Evolutionary conservation across 2,113 vertebrate genomes (phyloP), one percentile per base, ranked within the genome.

Genomic region (Dryoscopus gambensis): DNA sequence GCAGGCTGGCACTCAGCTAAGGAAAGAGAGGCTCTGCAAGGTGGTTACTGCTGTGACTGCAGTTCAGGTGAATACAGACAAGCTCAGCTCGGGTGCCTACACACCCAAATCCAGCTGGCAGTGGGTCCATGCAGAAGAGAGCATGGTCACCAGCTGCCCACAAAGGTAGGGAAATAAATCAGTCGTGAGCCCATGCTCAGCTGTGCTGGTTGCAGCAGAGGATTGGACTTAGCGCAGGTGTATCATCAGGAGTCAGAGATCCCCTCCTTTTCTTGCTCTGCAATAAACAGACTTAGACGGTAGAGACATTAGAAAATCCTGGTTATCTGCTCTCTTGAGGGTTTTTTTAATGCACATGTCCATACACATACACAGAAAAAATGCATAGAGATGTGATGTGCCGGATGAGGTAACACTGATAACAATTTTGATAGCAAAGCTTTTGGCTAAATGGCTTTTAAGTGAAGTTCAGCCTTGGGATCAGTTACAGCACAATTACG

Each of bases 311-410:
- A 64, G 24, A 71, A 92, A 90, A 73, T 31, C 56, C 33, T 35
- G 7, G 4, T 79, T 93, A 19, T 24, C 27, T 80, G n/a, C 35
- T 69, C 9, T 49, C 15, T 22, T 56, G 20, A 49, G 21, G 12
- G 3, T 0, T 0, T 1, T 42, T 52, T 82, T 56, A 19, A 67
- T 5, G 11, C 40, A 42, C 8, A 14, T 15, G 33, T 3, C 1
- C 19, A 25, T 10, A 37, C 8, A 40, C 12, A 24, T 35, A 40
- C 2, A 46, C 2, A 53, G 4, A 11, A 75, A 65, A 78, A 57
- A 42, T 16, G 10, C 24, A 19, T 31, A 31, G 22, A 46, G 10
- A 15, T 57, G 21, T 1, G 11, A 39, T 76, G 24, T 55, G 30
- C 12, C 16, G 39, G 30, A 39, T 69, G 40, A 84, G 24, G 24